Conservation (phyloP, 2,888 invertebrate genomes). For the Nemoura dubitans region DNA sequence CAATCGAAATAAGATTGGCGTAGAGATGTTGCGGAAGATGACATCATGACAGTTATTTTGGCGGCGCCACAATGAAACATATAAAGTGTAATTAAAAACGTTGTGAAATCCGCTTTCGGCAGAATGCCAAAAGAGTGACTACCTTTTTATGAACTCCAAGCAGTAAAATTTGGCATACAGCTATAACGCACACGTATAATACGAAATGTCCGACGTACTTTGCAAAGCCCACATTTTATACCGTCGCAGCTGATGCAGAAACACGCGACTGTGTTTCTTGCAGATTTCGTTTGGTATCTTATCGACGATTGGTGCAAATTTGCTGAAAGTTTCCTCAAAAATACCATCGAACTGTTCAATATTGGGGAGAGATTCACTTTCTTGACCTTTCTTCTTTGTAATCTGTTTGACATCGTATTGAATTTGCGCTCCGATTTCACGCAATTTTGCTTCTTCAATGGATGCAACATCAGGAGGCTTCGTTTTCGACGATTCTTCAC, state of each 20-base stretch:
- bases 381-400: neutral
- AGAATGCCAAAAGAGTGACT: neutral
- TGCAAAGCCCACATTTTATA: slow-evolving; percentile 77
- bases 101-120: neutral
- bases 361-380: neutral
- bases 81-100: neutral
- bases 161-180: neutral
- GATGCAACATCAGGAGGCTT: slow-evolving; percentile 1
- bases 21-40: neutral
- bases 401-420: slow-evolving; percentile 19
- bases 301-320: slow-evolving; percentile 74
- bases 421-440: slow-evolving; percentile 48
- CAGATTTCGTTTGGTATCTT: slow-evolving; percentile 71
- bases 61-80: neutral
- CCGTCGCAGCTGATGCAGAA: slow-evolving; percentile 72
- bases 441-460: slow-evolving; percentile 40
- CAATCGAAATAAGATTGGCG: neutral
- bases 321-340: slow-evolving; percentile 61
- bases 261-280: slow-evolving; percentile 74
- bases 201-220: slow-evolving; percentile 65
- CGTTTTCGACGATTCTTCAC: neutral
- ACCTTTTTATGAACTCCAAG: neutral
- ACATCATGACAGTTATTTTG: neutral
- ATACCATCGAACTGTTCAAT: slow-evolving; percentile 47
- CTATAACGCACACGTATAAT: neutral